phyloP scores from a whole-genome alignment of 2,888 invertebrate species.

The Druceiella hillmani region DNA sequence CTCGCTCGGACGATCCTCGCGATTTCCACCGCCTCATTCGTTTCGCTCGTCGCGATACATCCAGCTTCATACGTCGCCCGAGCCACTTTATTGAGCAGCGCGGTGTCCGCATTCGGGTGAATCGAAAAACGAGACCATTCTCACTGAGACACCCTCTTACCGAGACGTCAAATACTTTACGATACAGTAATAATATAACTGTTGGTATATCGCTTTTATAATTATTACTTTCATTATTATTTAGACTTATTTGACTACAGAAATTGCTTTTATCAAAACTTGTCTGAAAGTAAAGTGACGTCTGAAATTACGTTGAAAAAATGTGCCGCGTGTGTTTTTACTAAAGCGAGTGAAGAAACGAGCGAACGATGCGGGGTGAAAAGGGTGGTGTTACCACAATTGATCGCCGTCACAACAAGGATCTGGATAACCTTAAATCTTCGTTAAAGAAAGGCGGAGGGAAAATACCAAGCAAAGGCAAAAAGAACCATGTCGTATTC shows the following conservation, averaged over 20 bases:
- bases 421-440: conserved; percentile 61
- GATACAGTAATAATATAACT: too few relatives aligned
- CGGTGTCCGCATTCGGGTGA: conserved; percentile 25
- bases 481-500: conserved; percentile 78
- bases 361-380: conserved; percentile 50
- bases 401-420: conserved; percentile 55
- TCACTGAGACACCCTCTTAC: conserved; percentile 5
- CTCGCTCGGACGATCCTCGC: conserved; percentile 11
- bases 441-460: conserved; percentile 72
- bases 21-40: conserved; percentile 6
- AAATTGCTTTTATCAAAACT: too few relatives aligned
- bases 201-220: too few relatives aligned
- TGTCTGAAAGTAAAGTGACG: too few relatives aligned
- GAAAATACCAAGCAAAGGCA: conserved; percentile 58
- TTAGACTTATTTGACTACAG: too few relatives aligned
- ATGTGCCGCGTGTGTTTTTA: conserved; percentile 19
- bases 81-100: conserved; percentile 20
- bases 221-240: too few relatives aligned
- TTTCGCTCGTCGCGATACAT: neutral
- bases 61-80: conserved; percentile 8
- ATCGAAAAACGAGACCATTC: conserved; percentile 9
- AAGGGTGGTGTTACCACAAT: conserved; percentile 35
- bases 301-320: too few relatives aligned
- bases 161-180: conserved; percentile 8
- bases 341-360: conserved; percentile 29